A percentile compares a stretch with the other conserved stretches of the same genome.
Evolutionary conservation across 2,113 vertebrate species (phyloP).

Genomic region (Thunnus thynnus): DNA sequence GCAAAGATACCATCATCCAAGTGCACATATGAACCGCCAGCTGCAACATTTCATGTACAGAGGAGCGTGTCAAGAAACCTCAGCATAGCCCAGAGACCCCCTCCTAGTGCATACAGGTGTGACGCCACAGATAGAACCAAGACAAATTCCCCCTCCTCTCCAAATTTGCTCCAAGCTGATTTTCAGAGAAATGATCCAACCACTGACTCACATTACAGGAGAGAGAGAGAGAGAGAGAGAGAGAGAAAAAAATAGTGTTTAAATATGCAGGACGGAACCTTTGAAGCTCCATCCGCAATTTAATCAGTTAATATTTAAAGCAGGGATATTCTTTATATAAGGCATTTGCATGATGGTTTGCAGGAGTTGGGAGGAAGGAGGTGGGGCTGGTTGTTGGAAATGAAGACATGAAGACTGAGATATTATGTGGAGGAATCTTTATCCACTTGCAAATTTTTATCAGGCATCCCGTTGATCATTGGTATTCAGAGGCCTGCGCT

Average conservation of each 20-base stretch:
- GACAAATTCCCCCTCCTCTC: conserved; percentile 32
- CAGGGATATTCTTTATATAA: conserved; percentile 72
- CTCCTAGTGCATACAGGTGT: conserved; percentile 27
- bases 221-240: neutral
- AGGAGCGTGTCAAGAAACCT: conserved; percentile 17
- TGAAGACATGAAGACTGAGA: conserved; percentile 38
- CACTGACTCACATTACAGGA: conserved; percentile 56
- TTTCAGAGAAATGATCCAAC: conserved; percentile 53
- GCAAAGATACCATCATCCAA: neutral
- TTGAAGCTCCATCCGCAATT: conserved; percentile 78
- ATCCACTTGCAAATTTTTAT: conserved; percentile 49
- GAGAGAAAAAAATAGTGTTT: conserved; percentile 45
- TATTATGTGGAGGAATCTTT: conserved; percentile 48
- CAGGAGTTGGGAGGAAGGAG: conserved; percentile 16
- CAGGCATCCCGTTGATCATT: conserved; percentile 57
- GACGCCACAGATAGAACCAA: conserved; percentile 45
- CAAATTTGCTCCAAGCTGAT: conserved; percentile 36
- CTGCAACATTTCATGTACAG: conserved; percentile 8
- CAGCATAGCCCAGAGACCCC: conserved; percentile 7
- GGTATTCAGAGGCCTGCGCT: conserved; percentile 62
- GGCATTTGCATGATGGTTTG: conserved; percentile 55
- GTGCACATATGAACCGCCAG: neutral
- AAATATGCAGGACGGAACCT: conserved; percentile 76
- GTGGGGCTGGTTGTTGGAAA: conserved; percentile 5
- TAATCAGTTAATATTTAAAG: conserved; percentile 82